A percentile compares a stretch with the other conserved stretches of the same genome.
These are phyloP conservation scores for Trichechus manatus DNA, from an alignment of 2,113 vertebrate species.

Conservation along the genomic window DNA sequence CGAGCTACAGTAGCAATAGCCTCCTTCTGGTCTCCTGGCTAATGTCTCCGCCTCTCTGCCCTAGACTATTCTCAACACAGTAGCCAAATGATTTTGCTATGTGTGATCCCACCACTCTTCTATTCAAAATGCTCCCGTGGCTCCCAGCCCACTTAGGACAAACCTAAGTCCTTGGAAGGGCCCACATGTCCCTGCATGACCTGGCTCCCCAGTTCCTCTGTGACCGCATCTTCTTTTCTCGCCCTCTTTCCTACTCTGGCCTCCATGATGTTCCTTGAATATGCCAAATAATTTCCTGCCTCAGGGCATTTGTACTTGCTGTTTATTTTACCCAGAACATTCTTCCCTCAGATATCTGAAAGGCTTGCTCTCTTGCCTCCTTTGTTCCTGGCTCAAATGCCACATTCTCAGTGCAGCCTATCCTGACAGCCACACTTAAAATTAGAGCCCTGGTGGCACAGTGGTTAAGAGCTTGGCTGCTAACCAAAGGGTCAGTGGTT, in stretches of 20 bases:
- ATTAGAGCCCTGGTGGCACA: no score
- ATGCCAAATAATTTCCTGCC: neutral
- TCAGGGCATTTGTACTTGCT: neutral
- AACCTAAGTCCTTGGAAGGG: neutral
- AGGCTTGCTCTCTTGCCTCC: neutral
- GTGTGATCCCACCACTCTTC: neutral
- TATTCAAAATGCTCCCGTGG: neutral
- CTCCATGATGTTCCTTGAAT: neutral
- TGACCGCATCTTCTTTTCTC: neutral
- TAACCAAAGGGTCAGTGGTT: no score
- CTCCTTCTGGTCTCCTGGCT: neutral
- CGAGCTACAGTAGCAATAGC: neutral
- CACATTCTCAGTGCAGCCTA: neutral
- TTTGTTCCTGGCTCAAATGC: neutral
- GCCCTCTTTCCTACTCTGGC: neutral
- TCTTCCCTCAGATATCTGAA: neutral
- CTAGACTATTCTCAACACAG: neutral
- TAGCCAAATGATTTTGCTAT: neutral
- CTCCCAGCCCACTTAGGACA: neutral
- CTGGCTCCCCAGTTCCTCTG: neutral
- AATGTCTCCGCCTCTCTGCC: neutral
- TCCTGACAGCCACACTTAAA: neutral
- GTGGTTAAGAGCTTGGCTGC: no score
- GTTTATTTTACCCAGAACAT: neutral
- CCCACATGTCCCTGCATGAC: neutral